Conservation (phyloP, 2,797 vertebrate species). For the Buphagus erythrorhynchus region DNA sequence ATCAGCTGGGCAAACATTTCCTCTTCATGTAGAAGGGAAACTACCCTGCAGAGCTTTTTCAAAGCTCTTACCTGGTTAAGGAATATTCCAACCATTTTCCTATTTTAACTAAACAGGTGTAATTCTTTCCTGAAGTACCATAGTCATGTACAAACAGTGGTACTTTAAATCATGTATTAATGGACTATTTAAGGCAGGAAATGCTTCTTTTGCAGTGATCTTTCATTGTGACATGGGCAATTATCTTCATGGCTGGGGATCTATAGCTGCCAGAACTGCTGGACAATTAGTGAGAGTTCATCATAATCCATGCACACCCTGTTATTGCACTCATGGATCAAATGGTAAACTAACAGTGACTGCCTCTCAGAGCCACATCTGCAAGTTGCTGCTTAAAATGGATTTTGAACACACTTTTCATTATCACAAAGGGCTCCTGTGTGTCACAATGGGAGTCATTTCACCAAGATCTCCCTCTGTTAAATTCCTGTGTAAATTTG, state of each 20-base stretch:
- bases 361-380: not conserved
- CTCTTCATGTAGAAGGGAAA: not conserved
- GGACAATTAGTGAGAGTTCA: constrained; percentile 32
- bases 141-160: accelerated
- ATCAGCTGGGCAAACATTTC: too few species aligned
- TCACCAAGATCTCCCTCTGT: not conserved
- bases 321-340: not conserved
- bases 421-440: not conserved
- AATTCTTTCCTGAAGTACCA: not conserved
- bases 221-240: not conserved
- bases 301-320: not conserved
- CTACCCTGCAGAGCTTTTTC: not conserved
- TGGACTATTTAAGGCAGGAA: not conserved
- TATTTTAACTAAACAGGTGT: not conserved
- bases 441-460: not conserved
- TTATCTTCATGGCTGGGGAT: not conserved
- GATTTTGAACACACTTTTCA: not conserved
- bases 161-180: not conserved
- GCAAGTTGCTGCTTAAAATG: not conserved
- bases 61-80: not conserved
- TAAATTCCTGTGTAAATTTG: not conserved
- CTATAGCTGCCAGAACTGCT: not conserved
- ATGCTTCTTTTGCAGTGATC: not conserved
- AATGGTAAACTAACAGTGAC: not conserved
- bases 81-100: not conserved